Evolutionary conservation across 2,113 vertebrate genomes (phyloP).

Genomic region (Bettongia penicillata): DNA sequence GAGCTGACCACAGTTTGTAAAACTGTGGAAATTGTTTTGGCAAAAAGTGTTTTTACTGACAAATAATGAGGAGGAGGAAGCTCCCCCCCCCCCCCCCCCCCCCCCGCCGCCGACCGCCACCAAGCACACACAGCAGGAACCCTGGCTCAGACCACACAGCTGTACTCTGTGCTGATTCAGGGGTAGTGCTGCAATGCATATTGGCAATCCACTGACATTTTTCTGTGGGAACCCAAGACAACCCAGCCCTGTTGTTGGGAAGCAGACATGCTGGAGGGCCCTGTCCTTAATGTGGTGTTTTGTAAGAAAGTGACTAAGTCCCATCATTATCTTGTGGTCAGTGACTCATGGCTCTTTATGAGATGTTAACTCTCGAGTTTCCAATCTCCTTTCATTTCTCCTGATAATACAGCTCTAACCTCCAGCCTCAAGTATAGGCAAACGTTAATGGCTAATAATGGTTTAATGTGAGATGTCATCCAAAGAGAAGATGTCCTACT

Average conservation of each 20-base stretch:
- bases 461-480: not conserved
- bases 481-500: not conserved
- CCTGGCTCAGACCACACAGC: conserved; percentile 41
- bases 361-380: not conserved
- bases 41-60: conserved; percentile 24
- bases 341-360: conserved; percentile 55
- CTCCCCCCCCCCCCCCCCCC: not conserved
- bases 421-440: not conserved
- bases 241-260: not conserved
- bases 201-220: conserved; percentile 25
- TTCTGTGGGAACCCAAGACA: conserved; percentile 43
- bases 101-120: too few relatives aligned
- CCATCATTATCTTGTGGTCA: conserved; percentile 33
- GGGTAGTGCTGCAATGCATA: not conserved
- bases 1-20: not conserved
- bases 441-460: not conserved
- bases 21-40: conserved; percentile 9
- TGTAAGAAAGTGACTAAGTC: conserved; percentile 50
- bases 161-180: conserved; percentile 9
- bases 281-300: not conserved
- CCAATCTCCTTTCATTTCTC: not conserved
- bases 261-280: not conserved
- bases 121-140: too few relatives aligned
- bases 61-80: conserved; percentile 27
- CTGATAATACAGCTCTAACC: not conserved